Conservation (phyloP, 2,888 invertebrate genomes). For the Lasius platythorax region DNA sequence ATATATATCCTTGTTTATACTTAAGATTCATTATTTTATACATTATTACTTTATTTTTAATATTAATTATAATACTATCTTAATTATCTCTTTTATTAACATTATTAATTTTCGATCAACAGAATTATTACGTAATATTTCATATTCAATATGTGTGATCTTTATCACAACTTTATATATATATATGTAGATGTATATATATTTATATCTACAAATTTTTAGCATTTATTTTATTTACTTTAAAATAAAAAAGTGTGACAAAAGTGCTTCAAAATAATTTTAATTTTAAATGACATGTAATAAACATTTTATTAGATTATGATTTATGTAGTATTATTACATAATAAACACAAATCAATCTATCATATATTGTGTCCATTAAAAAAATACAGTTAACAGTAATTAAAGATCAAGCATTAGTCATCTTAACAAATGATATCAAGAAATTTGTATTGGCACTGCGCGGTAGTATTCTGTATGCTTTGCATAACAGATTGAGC, state of each 20-base stretch:
- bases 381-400: neutral
- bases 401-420: neutral
- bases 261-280: neutral
- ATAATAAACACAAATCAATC: slow-evolving; percentile 9
- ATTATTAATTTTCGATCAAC: neutral
- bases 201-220: neutral
- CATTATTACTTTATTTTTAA: neutral
- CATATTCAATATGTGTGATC: neutral
- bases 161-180: neutral
- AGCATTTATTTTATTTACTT: neutral
- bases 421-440: slow-evolving; percentile 1
- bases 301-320: neutral
- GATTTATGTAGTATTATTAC: neutral
- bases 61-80: neutral
- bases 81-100: neutral
- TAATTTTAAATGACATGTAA: neutral
- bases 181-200: neutral
- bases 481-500: slow-evolving; percentile 61
- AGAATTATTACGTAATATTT: neutral
- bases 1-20: neutral
- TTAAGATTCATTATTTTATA: neutral
- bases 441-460: slow-evolving; percentile 37
- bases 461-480: slow-evolving; percentile 31
- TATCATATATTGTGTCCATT: neutral
- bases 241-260: neutral